These are phyloP conservation scores for Halisarca cf. caerulea DNA, from an alignment of 37 sponge, comb jelly and placozoan species.

Conservation along the genomic window DNA sequence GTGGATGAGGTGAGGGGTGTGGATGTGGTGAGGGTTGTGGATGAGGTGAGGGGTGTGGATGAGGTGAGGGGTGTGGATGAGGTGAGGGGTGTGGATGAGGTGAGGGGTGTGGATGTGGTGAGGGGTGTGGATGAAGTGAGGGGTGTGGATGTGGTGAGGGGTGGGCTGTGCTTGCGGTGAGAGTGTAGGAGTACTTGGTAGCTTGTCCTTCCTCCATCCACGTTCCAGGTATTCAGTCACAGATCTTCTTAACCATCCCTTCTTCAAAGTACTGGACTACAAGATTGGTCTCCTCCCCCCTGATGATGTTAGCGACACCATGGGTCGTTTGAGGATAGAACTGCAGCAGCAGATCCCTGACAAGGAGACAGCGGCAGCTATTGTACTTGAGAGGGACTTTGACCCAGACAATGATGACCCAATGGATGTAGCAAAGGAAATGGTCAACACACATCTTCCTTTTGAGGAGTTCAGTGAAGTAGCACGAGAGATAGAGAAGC, in stretches of 20 bases:
- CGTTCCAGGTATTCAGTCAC: conserved; percentile 71
- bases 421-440: conserved; percentile 70
- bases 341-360: conserved; percentile 45
- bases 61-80: too few relatives aligned
- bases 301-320: conserved; percentile 18
- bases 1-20: too few relatives aligned
- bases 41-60: too few relatives aligned
- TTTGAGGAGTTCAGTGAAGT: neutral
- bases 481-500: neutral
- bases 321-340: conserved; percentile 41
- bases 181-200: too few relatives aligned
- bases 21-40: too few relatives aligned
- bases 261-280: conserved; percentile 80
- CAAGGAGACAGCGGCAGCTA: conserved; percentile 37
- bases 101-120: too few relatives aligned
- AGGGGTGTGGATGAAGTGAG: too few relatives aligned
- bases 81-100: too few relatives aligned
- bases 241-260: conserved; percentile 75
- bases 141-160: too few relatives aligned
- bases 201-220: too few relatives aligned
- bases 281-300: conserved; percentile 65
- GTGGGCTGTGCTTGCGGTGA: too few relatives aligned
- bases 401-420: conserved; percentile 72
- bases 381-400: conserved; percentile 69
- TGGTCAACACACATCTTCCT: conserved; percentile 51